phyloP scores from a whole-genome alignment of 2,113 vertebrate genomes.

The Hyla sarda region DNA sequence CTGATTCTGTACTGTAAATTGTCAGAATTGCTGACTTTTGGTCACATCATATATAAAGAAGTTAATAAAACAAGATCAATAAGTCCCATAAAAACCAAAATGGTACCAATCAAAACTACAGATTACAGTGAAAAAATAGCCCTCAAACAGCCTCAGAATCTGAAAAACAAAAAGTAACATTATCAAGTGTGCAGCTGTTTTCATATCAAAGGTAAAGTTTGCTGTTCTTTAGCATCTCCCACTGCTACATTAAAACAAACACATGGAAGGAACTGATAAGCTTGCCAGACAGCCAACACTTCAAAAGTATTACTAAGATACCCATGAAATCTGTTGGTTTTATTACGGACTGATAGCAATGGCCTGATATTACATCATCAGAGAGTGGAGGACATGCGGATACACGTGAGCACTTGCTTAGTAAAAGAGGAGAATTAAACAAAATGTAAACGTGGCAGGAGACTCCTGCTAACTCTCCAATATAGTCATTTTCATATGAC shows the following conservation, averaged over 20 bases:
- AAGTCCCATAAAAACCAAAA: too few species aligned
- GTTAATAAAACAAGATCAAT: too few species aligned
- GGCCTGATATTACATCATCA: slow-evolving; percentile 19
- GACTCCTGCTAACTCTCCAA: background rate
- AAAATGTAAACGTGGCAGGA: background rate
- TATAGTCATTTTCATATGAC: background rate
- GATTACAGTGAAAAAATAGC: too few species aligned
- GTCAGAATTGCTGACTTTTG: too few species aligned
- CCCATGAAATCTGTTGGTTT: background rate
- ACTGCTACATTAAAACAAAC: background rate
- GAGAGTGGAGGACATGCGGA: background rate
- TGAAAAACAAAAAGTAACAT: too few species aligned
- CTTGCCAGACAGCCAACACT: background rate
- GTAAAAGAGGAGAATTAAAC: background rate
- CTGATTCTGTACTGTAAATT: too few species aligned
- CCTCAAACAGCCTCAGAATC: too few species aligned
- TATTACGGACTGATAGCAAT: slow-evolving; percentile 37
- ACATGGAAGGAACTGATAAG: background rate
- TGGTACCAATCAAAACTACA: too few species aligned
- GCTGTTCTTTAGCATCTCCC: background rate
- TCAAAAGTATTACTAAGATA: slow-evolving; percentile 7
- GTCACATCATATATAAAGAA: too few species aligned
- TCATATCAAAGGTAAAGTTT: background rate
- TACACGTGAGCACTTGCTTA: background rate
- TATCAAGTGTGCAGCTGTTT: background rate